Percentiles rank a stretch among this genome's conserved stretches.
Evolutionary conservation across 1,140 invertebrate genomes (phyloP).

Genomic region (Procambarus clarkii): DNA sequence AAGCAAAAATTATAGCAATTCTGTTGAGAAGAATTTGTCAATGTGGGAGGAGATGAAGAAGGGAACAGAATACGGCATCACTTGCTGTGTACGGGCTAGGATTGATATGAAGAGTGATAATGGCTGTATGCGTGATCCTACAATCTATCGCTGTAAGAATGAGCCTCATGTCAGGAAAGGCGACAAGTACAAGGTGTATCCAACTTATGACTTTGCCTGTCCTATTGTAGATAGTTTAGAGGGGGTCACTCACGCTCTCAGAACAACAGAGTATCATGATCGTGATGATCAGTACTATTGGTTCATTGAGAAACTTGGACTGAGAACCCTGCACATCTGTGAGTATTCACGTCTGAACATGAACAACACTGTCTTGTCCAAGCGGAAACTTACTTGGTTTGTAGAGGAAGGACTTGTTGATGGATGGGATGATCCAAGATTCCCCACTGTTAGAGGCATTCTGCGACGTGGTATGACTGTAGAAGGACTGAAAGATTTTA

Average conservation of each 20-base stretch:
- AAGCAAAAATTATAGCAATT: constrained; percentile 90
- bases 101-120: constrained; percentile 98
- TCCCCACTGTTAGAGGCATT: constrained; percentile 98
- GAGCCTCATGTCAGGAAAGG: constrained; percentile 95
- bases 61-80: constrained; percentile 85
- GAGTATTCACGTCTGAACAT: constrained; percentile 97
- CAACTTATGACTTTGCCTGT: constrained; percentile 99
- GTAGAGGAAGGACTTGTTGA: constrained; percentile 94
- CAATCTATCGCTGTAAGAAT: constrained; percentile 98
- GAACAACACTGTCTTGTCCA: constrained; percentile 98
- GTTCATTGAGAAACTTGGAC: constrained; percentile 90
- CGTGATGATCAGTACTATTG: constrained; percentile 98
- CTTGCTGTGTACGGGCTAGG: constrained; percentile 96
- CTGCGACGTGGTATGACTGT: constrained; percentile 97
- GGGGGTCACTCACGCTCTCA: constrained; percentile 96
- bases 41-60: constrained; percentile 98
- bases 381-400: constrained; percentile 98
- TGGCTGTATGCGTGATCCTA: constrained; percentile 98
- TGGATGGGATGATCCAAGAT: constrained; percentile 99
- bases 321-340: constrained; percentile 95
- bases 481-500: constrained; percentile 97
- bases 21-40: constrained; percentile 89
- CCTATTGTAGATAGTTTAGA: constrained; percentile 99
- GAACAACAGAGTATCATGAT: constrained; percentile 99
- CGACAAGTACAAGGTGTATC: constrained; percentile 98